Conservation (phyloP, 2,797 vertebrate species). For the Anguilla anguilla region DNA sequence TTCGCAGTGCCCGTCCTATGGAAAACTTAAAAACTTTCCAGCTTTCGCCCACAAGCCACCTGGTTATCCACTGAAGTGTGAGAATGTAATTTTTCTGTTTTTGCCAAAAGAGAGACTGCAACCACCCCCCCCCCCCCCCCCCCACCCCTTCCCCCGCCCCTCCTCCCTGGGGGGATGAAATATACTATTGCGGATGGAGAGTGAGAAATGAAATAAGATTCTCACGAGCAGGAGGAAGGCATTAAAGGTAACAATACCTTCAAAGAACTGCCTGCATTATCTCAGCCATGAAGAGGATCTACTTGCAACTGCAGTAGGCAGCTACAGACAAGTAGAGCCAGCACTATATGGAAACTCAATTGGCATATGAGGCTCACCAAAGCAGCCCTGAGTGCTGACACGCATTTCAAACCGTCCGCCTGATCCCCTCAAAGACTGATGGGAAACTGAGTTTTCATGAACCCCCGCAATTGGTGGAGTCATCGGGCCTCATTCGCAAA, state of each 20-base stretch:
- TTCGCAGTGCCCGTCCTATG: neutral
- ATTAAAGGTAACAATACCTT: slow-evolving; percentile 75
- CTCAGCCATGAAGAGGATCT: slow-evolving; percentile 49
- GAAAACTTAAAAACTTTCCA: slow-evolving; percentile 13
- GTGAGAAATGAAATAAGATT: slow-evolving; percentile 35
- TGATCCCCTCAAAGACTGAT: neutral
- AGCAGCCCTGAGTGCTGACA: neutral
- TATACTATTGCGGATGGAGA: slow-evolving; percentile 18
- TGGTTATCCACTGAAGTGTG: slow-evolving; percentile 56
- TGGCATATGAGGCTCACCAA: no score
- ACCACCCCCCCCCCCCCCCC: slow-evolving; percentile 51
- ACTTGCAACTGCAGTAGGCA: slow-evolving; percentile 48
- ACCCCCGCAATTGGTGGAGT: neutral
- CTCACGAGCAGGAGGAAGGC: slow-evolving; percentile 53
- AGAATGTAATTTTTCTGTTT: slow-evolving; percentile 65
- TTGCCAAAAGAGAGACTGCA: slow-evolving; percentile 65
- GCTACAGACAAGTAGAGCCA: slow-evolving; percentile 45
- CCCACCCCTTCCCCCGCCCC: slow-evolving; percentile 58
- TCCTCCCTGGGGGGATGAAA: slow-evolving; percentile 25
- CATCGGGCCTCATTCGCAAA: neutral
- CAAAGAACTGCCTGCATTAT: slow-evolving; percentile 65
- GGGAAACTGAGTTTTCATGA: neutral
- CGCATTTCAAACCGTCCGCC: neutral
- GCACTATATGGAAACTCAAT: slow-evolving; percentile 45
- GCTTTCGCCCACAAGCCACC: slow-evolving; percentile 54